Conservation (phyloP, 2,797 vertebrate genomes). For the Enoplosus armatus region DNA sequence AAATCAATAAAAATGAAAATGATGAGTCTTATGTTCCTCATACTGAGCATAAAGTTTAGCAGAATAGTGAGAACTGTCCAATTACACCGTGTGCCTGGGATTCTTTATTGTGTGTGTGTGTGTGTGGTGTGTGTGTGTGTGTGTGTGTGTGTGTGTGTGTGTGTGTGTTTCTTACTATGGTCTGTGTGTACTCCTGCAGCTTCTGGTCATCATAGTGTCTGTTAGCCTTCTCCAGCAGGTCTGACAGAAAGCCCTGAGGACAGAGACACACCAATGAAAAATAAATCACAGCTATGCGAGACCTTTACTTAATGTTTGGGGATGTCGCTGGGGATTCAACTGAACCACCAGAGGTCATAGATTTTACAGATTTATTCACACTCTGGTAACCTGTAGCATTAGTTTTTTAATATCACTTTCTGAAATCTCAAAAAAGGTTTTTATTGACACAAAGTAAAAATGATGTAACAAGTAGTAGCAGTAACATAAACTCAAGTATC, state of each 20-base stretch:
- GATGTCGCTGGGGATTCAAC: neutral
- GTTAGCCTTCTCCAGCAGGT: conserved; percentile 96
- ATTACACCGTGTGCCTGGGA: neutral
- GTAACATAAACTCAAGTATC: neutral
- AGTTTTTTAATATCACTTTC: neutral
- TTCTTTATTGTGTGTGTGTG: conserved; percentile 83
- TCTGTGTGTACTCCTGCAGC: conserved; percentile 96
- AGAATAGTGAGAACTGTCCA: neutral
- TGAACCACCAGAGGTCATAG: neutral
- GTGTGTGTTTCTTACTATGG: conserved; percentile 88
- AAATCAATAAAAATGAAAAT: neutral
- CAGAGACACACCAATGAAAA: conserved; percentile 19
- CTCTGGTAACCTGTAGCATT: neutral
- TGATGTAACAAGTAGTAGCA: neutral
- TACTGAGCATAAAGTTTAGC: neutral
- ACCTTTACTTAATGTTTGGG: neutral
- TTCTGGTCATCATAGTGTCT: conserved; percentile 94
- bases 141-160: conserved; percentile 52
- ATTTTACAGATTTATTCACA: neutral
- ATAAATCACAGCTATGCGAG: neutral
- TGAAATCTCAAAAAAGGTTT: neutral
- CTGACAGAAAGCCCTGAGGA: conserved; percentile 93
- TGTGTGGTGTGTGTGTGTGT: neutral
- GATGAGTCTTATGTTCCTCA: neutral
- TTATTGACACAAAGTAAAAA: neutral